Evolutionary conservation across 2,888 invertebrate genomes (phyloP).

Genomic region (Drosophila anomalata): DNA sequence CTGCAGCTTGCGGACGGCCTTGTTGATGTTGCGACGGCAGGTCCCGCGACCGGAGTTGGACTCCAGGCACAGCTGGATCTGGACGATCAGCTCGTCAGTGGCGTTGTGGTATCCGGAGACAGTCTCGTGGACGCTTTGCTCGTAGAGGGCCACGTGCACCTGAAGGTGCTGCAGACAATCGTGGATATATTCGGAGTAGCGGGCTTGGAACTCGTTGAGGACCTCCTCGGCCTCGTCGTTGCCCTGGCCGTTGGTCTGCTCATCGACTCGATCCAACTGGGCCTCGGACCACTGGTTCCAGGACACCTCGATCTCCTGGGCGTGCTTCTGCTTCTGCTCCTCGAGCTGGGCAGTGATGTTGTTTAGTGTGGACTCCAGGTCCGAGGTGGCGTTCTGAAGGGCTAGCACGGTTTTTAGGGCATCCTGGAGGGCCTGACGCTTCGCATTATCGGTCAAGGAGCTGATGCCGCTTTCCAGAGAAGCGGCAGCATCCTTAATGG

Average conservation of each 20-base stretch:
- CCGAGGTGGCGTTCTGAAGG: not conserved
- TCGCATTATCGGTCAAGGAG: not conserved
- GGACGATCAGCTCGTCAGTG: slow-evolving; percentile 9
- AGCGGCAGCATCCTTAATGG: not conserved
- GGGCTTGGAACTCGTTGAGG: slow-evolving; percentile 11
- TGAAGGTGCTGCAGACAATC: slow-evolving; percentile 27
- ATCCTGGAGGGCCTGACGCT: slow-evolving; percentile 11
- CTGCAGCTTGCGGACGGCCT: not conserved
- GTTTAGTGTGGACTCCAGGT: slow-evolving; percentile 7
- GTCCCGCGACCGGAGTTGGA: not conserved
- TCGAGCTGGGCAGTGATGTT: slow-evolving; percentile 11
- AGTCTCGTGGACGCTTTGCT: slow-evolving; percentile 16
- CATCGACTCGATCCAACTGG: slow-evolving; percentile 31
- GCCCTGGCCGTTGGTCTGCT: slow-evolving; percentile 27
- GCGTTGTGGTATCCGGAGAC: slow-evolving; percentile 4
- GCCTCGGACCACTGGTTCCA: slow-evolving; percentile 31
- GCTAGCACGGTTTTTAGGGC: slow-evolving; percentile 14
- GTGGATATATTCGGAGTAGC: slow-evolving; percentile 14
- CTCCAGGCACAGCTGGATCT: slow-evolving; percentile 21
- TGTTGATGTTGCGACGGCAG: slow-evolving; percentile 8
- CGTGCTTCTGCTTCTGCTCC: not conserved
- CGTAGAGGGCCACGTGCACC: slow-evolving; percentile 7
- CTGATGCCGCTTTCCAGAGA: not conserved
- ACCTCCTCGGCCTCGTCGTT: slow-evolving; percentile 14
- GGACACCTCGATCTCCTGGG: not conserved